Conservation (phyloP, 2,797 vertebrate species). For the Myioborus melanocephalus region DNA sequence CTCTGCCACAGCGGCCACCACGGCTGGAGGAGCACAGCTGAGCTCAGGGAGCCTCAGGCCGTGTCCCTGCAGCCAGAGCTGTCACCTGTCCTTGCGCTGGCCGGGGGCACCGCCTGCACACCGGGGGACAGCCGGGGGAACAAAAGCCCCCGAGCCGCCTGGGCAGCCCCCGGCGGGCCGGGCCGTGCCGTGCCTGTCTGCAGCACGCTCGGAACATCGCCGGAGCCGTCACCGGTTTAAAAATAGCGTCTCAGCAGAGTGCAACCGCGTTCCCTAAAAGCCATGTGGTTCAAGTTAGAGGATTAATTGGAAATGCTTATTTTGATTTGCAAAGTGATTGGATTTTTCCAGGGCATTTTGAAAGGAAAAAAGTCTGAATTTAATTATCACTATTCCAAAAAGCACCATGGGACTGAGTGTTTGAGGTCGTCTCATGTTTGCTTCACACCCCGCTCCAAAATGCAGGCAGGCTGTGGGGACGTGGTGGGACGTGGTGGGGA, state of each 20-base stretch:
- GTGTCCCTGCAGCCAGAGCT: neutral
- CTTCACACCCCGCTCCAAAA: conserved; percentile 40
- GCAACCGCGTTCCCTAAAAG: conserved; percentile 42
- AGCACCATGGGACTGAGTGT: conserved; percentile 50
- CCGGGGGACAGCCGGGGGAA: neutral
- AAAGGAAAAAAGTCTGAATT: conserved; percentile 67
- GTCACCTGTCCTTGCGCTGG: rapidly evolving
- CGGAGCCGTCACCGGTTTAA: conserved; percentile 25
- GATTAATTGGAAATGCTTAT: conserved; percentile 68
- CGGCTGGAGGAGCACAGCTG: rapidly evolving
- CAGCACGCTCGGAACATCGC: conserved; percentile 9
- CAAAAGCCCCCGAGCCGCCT: neutral
- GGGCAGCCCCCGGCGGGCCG: neutral
- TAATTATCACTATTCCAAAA: conserved; percentile 66
- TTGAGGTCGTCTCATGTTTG: conserved; percentile 46
- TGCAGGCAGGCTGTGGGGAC: neutral
- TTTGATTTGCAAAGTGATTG: conserved; percentile 68
- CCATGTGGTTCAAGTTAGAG: conserved; percentile 64
- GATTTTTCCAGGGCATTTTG: conserved; percentile 68
- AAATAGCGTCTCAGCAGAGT: conserved; percentile 51
- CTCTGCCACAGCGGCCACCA: neutral
- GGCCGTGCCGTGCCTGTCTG: neutral
- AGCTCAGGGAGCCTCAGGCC: neutral
- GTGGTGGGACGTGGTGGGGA: neutral
- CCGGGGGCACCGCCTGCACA: neutral